Conservation (phyloP, 1,140 invertebrate species). For the Cepaea nemoralis region DNA sequence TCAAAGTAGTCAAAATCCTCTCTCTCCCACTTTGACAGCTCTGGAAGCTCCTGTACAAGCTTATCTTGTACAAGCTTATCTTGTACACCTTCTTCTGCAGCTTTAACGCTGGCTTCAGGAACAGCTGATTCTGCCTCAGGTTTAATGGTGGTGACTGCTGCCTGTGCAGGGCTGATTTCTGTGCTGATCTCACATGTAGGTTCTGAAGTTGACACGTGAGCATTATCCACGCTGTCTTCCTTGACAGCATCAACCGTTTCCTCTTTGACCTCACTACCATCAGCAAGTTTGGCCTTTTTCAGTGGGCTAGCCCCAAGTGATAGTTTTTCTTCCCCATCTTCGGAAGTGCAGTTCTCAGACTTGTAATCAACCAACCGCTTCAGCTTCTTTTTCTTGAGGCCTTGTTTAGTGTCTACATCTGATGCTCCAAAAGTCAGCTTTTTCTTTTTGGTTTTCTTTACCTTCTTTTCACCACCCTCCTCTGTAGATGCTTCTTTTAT, state of each 20-base stretch:
- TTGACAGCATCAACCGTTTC: neutral
- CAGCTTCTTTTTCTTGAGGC: conserved; percentile 34
- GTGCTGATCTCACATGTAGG: conserved; percentile 24
- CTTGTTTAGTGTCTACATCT: conserved; percentile 32
- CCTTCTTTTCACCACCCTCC: conserved; percentile 29
- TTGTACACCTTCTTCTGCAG: neutral
- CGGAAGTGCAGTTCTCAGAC: conserved; percentile 30
- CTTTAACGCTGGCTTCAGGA: neutral
- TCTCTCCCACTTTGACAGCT: conserved; percentile 89
- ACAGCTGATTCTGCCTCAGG: neutral
- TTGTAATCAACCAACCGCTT: conserved; percentile 37
- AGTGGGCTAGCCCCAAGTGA: conserved; percentile 10
- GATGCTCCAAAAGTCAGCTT: conserved; percentile 39
- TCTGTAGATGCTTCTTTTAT: conserved; percentile 7
- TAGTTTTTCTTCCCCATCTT: conserved; percentile 28
- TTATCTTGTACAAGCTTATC: conserved; percentile 34
- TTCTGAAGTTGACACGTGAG: neutral
- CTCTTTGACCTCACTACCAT: neutral
- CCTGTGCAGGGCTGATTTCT: neutral
- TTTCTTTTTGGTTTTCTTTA: conserved; percentile 34
- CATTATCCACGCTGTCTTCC: neutral
- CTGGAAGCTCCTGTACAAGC: conserved; percentile 73
- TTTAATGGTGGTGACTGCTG: neutral
- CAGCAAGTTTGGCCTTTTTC: conserved; percentile 15
- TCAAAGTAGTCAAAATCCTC: conserved; percentile 55